Evolutionary conservation across 2,888 invertebrate species (phyloP), one percentile per base, ranked within the genome.

Genomic region (Ellobium chinense): DNA sequence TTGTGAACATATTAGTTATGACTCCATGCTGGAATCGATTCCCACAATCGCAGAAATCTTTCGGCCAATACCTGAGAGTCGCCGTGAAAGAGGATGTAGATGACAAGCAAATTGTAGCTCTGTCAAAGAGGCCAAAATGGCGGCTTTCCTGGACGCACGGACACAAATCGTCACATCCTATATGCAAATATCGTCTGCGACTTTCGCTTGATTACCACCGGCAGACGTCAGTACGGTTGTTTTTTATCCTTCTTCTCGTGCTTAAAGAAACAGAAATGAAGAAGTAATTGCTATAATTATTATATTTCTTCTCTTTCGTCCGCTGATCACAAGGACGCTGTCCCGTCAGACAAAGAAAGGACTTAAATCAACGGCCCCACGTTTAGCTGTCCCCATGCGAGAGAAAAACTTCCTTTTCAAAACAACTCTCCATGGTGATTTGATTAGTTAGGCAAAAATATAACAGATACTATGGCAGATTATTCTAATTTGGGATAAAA

Each of bases 121-220:
- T 68, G 7, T 18, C n/a, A 4, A 5, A 46, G 72, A 27, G 27
- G 21, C 9, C n/a, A 9, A 36, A 46, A 63, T 63, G 9, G 62
- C 72, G 66, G 34, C 29, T 37, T 54, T 36, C 70, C 24, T 72
- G 27, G 9, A 2, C 24, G n/a, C 34, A 12, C 54, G 36, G 60
- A 68, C 60, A 31, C 60, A 37, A 31, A 60, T 39, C 72, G 78
- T 78, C 63, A 72, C 62, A 31, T 58, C 58, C 34, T 54, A 78
- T 78, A 78, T 78, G 78, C 78, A 78, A 78, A 78, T 70, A 63
- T 24, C 72, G 54, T 70, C 70, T 70, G 54, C 70, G 5, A 70
- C 24, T 46, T 62, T 12, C 70, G 63, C 78, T 62, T 78, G 78
- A 78, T 78, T 78, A 70, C 70, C 78, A 70, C 70, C 62, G 54